Evolutionary conservation across 2,797 vertebrate species (phyloP).

Genomic region (Sebastiscus tertius): DNA sequence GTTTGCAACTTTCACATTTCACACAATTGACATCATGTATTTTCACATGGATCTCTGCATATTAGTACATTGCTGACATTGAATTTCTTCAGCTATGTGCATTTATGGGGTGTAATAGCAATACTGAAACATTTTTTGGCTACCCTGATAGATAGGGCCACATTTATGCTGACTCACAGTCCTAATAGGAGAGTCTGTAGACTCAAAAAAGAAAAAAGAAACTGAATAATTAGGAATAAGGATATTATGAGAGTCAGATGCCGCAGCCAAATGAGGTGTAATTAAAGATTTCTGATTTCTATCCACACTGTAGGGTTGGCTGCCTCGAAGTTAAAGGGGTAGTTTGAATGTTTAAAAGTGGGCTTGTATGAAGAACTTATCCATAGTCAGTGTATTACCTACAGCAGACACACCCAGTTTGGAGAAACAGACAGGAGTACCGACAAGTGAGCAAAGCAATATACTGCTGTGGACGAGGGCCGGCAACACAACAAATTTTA

Average conservation of each 20-base stretch:
- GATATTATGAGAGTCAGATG: not conserved
- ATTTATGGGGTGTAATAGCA: not conserved
- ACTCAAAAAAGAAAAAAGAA: not conserved
- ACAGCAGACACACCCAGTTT: no score
- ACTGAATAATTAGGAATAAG: not conserved
- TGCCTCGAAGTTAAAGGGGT: not conserved
- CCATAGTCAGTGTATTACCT: no score
- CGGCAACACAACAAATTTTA: no score
- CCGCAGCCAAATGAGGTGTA: not conserved
- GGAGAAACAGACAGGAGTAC: no score
- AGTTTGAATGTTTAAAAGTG: no score
- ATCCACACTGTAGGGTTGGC: not conserved
- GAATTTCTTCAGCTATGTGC: not conserved
- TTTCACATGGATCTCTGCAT: not conserved
- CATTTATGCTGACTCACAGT: not conserved
- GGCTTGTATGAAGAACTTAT: no score
- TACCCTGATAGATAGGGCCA: not conserved
- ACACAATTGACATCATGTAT: not conserved
- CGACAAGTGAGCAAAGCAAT: no score
- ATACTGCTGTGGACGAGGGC: no score
- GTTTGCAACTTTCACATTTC: not conserved
- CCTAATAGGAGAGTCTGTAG: not conserved
- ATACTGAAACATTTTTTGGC: not conserved
- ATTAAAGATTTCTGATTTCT: not conserved
- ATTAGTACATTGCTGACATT: not conserved